These are phyloP conservation scores for Muricea muricata DNA, from an alignment of 92 coral and sea anemone species.

Conservation along the genomic window DNA sequence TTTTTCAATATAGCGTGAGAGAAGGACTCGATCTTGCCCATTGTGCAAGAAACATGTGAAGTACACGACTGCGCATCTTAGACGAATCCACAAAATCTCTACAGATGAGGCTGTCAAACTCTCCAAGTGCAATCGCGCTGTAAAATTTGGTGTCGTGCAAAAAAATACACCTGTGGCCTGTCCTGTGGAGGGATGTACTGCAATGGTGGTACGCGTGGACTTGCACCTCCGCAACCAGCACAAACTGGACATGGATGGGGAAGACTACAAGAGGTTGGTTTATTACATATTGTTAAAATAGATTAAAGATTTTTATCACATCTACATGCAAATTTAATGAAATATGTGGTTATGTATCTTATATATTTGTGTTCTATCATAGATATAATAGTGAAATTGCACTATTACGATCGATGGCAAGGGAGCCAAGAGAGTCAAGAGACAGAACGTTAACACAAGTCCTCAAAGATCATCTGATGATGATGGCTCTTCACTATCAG, in stretches of 20 bases:
- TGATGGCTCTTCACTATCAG: no score
- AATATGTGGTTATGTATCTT: not conserved
- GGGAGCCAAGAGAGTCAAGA: no score
- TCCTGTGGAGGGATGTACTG: not conserved
- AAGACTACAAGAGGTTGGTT: not conserved
- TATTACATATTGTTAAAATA: not conserved
- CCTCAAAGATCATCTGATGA: no score
- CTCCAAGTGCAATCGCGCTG: not conserved
- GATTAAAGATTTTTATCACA: not conserved
- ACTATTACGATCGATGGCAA: no score
- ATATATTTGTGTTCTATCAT: no score
- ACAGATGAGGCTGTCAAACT: not conserved
- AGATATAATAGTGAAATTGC: no score
- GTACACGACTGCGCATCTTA: not conserved
- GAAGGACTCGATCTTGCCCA: not conserved
- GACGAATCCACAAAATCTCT: not conserved
- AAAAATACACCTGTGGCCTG: not conserved
- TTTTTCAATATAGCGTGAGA: no score
- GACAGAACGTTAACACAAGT: no score
- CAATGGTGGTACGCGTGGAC: not conserved
- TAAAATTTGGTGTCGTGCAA: not conserved
- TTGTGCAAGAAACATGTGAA: not conserved
- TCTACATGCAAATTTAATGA: not conserved
- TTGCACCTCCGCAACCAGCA: not conserved
- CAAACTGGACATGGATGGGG: not conserved